Evolutionary conservation across 2,797 vertebrate species (phyloP), one percentile per base, ranked within the genome.

Genomic region (Lacerta bilineata): DNA sequence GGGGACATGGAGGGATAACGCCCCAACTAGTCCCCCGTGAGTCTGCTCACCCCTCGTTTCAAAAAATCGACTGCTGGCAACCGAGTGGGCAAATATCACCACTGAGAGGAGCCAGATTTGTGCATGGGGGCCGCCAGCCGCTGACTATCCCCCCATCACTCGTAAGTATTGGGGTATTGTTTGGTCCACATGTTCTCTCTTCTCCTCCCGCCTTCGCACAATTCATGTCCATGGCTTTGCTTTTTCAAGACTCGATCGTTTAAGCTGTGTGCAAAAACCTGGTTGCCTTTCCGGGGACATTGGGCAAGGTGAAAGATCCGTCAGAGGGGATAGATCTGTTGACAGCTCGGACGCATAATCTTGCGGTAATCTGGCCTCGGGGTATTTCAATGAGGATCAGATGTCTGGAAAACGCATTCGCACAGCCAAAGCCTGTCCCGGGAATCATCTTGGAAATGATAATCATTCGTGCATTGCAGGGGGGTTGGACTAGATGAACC

Each of bases 321-420:
- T 1, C 11, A 3, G 59, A 77, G 59, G 59, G 6, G 29, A 20
- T 25, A 36, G 10, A 25, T 55, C 43, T 50, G 23, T 43, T 25
- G 29, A 83, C 5, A 43, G 23, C 20, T 33, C 68, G 6, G 36
- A 5, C 13, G 39, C 15, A 6, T 8, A 46, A 80, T 59, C 66
- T 29, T 39, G 10, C 66, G 39, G 59, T 7, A 76, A 13, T 46
- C 4, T 17, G 27, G 41, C 13, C 17, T 46, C 10, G 3, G 3
- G 15, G 3, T 5, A 55, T 27, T 33, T 23, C 39, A 8, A 0
- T 17, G 8, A 11, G 41, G 10, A 69, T 43, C 81, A 71, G 61
- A 5, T 64, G 61, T 64, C 90, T 83, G 74, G 82, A 5, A 88
- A 91, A 74, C 81, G 25, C 85, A 71, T 69, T 82, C 79, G 92